Percentiles rank a stretch among this genome's conserved stretches.
Evolutionary conservation across 2,888 invertebrate genomes (phyloP).

Genomic region (Endotricha flammealis): DNA sequence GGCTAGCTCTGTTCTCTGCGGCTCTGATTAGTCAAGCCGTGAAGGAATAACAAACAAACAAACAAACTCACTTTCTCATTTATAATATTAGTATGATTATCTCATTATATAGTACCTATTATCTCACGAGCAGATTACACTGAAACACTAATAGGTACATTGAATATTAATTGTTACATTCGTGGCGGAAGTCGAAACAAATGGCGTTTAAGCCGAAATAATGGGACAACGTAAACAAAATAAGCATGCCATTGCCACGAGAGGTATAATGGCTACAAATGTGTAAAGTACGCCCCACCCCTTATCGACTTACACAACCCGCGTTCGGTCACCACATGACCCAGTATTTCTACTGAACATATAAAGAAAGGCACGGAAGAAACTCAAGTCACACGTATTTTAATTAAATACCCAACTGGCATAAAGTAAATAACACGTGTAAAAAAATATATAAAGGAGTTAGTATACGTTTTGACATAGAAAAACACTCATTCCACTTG

Average conservation of each 20-base stretch:
- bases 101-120: too few relatives aligned
- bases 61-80: too few relatives aligned
- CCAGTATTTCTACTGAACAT: slow-evolving; percentile 42
- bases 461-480: too few relatives aligned
- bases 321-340: slow-evolving; percentile 44
- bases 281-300: slow-evolving; percentile 44
- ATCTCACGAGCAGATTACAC: slow-evolving; percentile 15
- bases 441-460: too few relatives aligned
- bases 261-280: slow-evolving; percentile 39
- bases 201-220: slow-evolving; percentile 37
- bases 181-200: slow-evolving; percentile 31
- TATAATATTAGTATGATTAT: too few relatives aligned
- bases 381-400: slow-evolving; percentile 10
- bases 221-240: slow-evolving; percentile 47
- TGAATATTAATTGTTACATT: slow-evolving; percentile 38
- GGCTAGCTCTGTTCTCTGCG: too few relatives aligned
- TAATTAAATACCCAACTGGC: slow-evolving; percentile 8
- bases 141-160: slow-evolving; percentile 28
- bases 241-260: slow-evolving; percentile 38
- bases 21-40: too few relatives aligned
- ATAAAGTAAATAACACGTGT: too few relatives aligned
- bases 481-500: too few relatives aligned
- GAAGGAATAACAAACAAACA: too few relatives aligned
- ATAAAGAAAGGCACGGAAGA: slow-evolving; percentile 22
- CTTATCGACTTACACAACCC: slow-evolving; percentile 46